phyloP scores from a whole-genome alignment of 23 tunicate species.

The Trididemnum miniatum region DNA sequence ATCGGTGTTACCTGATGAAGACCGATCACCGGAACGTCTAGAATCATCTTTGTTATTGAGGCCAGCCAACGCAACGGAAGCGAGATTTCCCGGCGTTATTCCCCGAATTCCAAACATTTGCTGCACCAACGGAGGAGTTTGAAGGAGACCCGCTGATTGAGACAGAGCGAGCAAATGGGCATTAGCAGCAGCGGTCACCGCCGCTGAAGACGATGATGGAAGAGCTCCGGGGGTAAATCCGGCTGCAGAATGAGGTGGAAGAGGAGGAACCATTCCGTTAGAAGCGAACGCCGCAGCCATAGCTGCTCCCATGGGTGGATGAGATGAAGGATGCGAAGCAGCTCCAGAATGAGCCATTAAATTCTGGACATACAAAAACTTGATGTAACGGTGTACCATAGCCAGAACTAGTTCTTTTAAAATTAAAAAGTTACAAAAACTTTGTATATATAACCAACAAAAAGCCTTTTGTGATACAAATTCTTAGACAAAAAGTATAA shows the following conservation, averaged over 20 bases:
- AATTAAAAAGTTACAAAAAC: no score
- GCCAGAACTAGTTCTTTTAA: no score
- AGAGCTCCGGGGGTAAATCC: conserved; percentile 44
- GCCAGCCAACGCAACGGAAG: neutral
- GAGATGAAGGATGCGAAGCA: conserved; percentile 43
- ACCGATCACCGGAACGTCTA: neutral
- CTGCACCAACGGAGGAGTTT: conserved; percentile 16
- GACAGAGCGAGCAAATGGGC: conserved; percentile 35
- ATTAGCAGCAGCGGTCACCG: conserved; percentile 20
- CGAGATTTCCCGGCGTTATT: conserved; percentile 16
- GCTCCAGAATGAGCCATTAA: conserved; percentile 72
- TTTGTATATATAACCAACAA: no score
- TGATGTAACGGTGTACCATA: no score
- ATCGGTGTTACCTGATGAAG: conserved; percentile 16
- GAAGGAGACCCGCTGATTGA: conserved; percentile 38
- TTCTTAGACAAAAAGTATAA: no score
- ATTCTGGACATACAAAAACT: conserved; percentile 83
- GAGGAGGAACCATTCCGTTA: conserved; percentile 45
- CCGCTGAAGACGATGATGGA: conserved; percentile 40
- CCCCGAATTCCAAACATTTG: conserved; percentile 61
- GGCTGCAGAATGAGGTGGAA: conserved; percentile 43
- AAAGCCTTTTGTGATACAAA: no score
- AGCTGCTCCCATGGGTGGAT: conserved; percentile 43
- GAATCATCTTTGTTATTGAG: conserved; percentile 11
- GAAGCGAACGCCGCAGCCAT: conserved; percentile 63